phyloP scores from a whole-genome alignment of 2,888 invertebrate species.

The Ecliptopera silaceata region DNA sequence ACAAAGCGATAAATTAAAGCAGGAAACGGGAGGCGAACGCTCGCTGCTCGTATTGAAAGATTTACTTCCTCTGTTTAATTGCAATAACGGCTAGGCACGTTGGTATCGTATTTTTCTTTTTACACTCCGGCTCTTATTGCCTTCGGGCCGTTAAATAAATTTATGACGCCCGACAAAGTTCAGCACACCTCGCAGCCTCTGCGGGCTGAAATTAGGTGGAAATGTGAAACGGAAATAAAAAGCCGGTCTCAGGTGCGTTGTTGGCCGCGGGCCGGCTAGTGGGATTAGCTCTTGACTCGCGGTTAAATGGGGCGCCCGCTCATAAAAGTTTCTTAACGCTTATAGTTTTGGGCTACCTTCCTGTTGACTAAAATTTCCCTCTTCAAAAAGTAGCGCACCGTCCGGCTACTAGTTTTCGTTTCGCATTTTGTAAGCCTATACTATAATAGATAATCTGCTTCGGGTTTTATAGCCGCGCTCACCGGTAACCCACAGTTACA shows the following conservation, averaged over 20 bases:
- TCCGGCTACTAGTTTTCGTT: constrained; percentile 57
- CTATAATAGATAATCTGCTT: constrained; percentile 53
- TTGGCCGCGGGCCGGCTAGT: constrained; percentile 55
- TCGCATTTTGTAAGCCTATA: constrained; percentile 55
- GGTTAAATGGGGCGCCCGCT: constrained; percentile 74
- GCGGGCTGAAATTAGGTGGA: constrained; percentile 78
- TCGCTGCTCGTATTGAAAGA: constrained; percentile 81
- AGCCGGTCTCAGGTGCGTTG: constrained; percentile 77
- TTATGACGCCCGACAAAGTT: constrained; percentile 82
- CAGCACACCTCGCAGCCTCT: constrained; percentile 75
- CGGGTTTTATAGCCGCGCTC: constrained; percentile 53
- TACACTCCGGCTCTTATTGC: constrained; percentile 83
- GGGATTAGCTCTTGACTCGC: constrained; percentile 77
- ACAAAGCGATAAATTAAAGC: constrained; percentile 82
- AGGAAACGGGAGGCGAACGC: constrained; percentile 77
- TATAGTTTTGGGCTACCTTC: constrained; percentile 69
- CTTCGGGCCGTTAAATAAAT: constrained; percentile 82
- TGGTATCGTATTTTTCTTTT: constrained; percentile 84
- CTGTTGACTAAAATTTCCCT: constrained; percentile 67
- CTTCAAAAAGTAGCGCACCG: constrained; percentile 59
- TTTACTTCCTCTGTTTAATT: constrained; percentile 84
- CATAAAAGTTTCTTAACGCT: constrained; percentile 80
- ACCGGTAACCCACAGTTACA: constrained; percentile 39
- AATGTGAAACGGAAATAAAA: constrained; percentile 79
- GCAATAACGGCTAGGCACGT: constrained; percentile 84